Percentiles rank a stretch among this genome's conserved stretches.
phyloP scores from a whole-genome alignment of 1,140 invertebrate genomes.

The Oncopeltus fasciatus region DNA sequence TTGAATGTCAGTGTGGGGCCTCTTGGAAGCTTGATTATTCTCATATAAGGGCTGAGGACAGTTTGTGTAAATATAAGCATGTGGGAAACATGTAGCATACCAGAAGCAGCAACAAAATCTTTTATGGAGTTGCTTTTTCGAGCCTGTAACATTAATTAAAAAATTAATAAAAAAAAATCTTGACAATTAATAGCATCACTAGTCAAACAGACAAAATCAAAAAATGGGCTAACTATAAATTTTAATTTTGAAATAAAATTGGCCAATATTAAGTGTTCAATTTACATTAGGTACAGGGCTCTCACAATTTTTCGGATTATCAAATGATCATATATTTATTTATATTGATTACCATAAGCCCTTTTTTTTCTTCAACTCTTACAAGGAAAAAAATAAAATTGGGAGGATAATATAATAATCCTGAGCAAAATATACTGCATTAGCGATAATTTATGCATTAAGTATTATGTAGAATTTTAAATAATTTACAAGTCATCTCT shows the following conservation, averaged over 20 bases:
- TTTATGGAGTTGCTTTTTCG: conserved; percentile 78
- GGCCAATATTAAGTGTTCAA: too few relatives aligned
- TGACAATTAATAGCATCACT: neutral
- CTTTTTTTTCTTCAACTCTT: too few relatives aligned
- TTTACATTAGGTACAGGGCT: too few relatives aligned
- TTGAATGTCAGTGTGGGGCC: conserved; percentile 78
- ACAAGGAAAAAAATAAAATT: too few relatives aligned
- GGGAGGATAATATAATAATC: too few relatives aligned
- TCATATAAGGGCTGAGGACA: conserved; percentile 65
- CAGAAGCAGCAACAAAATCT: conserved; percentile 81
- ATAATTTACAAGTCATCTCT: too few relatives aligned
- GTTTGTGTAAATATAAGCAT: conserved; percentile 76
- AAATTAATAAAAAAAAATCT: neutral
- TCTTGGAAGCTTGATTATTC: conserved; percentile 62
- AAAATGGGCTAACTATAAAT: neutral
- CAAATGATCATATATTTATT: too few relatives aligned
- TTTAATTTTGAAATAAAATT: neutral
- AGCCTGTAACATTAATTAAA: conserved; percentile 41
- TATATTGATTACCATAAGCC: too few relatives aligned
- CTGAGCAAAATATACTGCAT: too few relatives aligned
- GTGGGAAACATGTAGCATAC: conserved; percentile 78
- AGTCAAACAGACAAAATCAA: neutral
- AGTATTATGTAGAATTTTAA: too few relatives aligned
- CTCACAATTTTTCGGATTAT: too few relatives aligned
- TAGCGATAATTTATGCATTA: too few relatives aligned